phyloP scores from a whole-genome alignment of 2,888 invertebrate genomes.

The Eustalomyia histrio region DNA sequence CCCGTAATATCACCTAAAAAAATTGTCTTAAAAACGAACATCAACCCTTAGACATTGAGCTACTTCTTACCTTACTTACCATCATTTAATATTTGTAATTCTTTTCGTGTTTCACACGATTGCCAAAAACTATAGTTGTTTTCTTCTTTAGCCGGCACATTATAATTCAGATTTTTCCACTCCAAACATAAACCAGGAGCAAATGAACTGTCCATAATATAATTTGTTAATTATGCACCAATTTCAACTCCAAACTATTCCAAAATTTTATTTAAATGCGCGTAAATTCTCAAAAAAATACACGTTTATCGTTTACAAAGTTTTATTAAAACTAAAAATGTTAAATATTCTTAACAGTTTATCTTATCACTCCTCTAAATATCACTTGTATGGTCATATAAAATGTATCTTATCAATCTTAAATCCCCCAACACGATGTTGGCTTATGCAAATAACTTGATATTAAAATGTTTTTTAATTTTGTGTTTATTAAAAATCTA shows the following conservation, averaged over 20 bases:
- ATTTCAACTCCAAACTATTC: neutral
- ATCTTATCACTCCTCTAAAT: neutral
- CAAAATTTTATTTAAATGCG: neutral
- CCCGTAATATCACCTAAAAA: too few relatives aligned
- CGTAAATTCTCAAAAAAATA: neutral
- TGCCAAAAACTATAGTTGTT: conserved; percentile 78
- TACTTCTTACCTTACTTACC: conserved; percentile 68
- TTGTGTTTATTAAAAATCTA: conserved; percentile 17
- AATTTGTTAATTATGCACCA: neutral
- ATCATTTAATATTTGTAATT: conserved; percentile 73
- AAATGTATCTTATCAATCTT: conserved; percentile 34
- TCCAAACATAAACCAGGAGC: conserved; percentile 73
- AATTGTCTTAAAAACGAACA: too few relatives aligned
- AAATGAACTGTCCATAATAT: conserved; percentile 42
- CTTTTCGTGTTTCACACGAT: conserved; percentile 72
- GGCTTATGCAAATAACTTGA: conserved; percentile 5
- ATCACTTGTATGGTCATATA: neutral
- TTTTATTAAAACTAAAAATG: neutral
- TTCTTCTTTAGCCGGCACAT: conserved; percentile 75
- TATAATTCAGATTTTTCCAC: conserved; percentile 77
- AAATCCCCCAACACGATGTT: conserved; percentile 28
- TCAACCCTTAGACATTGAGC: neutral
- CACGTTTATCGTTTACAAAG: neutral
- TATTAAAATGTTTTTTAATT: neutral
- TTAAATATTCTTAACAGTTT: conserved; percentile 31